A percentile compares a stretch with the other conserved stretches of the same genome.
These are phyloP conservation scores for Melanaphis sacchari DNA, from an alignment of 1,140 invertebrate genomes.

Conservation along the genomic window DNA sequence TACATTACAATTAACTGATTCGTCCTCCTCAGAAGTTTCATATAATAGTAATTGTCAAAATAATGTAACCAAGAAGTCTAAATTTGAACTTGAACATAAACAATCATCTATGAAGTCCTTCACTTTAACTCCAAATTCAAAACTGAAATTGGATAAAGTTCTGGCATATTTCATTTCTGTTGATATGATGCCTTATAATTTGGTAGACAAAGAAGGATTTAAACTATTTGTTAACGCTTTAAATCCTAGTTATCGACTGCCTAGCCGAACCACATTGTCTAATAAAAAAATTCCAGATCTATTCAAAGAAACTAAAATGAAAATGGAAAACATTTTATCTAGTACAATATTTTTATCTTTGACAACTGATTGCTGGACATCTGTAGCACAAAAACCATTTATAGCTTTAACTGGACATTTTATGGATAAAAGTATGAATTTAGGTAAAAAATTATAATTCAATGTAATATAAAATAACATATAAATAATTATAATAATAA, in stretches of 20 bases:
- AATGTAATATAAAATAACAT: not conserved
- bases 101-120: constrained; percentile 8
- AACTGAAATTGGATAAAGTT: constrained; percentile 49
- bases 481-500: constrained; percentile 1
- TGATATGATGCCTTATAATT: constrained; percentile 60
- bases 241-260: constrained; percentile 60
- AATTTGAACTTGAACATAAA: not conserved
- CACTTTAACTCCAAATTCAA: constrained; percentile 32
- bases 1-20: not conserved
- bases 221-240: constrained; percentile 58
- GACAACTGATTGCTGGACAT: constrained; percentile 24
- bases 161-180: constrained; percentile 60
- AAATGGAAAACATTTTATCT: constrained; percentile 33
- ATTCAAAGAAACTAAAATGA: constrained; percentile 58
- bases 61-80: not conserved
- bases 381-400: not conserved
- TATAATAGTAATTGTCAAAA: not conserved
- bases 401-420: constrained; percentile 10
- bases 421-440: constrained; percentile 17
- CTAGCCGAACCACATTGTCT: constrained; percentile 59
- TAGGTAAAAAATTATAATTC: not conserved
- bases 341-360: not conserved
- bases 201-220: constrained; percentile 60
- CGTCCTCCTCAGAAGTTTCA: not conserved
- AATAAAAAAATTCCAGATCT: constrained; percentile 60